Evolutionary conservation across 2,113 vertebrate genomes (phyloP).

Genomic region (Seriola rivoliana): DNA sequence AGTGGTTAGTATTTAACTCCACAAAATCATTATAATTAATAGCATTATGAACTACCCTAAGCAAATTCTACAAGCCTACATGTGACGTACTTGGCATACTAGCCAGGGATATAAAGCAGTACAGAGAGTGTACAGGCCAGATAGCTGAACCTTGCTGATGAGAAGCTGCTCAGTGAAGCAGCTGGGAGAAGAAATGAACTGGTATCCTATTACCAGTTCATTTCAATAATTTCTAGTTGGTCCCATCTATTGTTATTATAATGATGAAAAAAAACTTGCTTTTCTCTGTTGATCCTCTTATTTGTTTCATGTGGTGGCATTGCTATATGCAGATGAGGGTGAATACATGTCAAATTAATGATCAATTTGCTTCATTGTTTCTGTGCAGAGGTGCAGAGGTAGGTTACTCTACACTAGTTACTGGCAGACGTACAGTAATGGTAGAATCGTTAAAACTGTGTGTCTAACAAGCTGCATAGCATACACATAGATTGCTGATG

Average conservation of each 20-base stretch:
- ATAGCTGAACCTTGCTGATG: conserved; percentile 19
- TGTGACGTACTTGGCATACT: conserved; percentile 31
- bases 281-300: conserved; percentile 31
- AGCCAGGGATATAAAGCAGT: conserved; percentile 26
- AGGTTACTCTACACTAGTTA: conserved; percentile 34
- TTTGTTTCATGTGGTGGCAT: conserved; percentile 46
- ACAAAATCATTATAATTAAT: conserved; percentile 1
- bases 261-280: conserved; percentile 20
- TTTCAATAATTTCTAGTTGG: not conserved
- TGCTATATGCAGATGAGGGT: conserved; percentile 30
- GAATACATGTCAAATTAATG: conserved; percentile 48
- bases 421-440: conserved; percentile 46
- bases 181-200: conserved; percentile 38
- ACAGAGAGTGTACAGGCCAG: conserved; percentile 1
- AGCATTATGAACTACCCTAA: not conserved
- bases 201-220: not conserved
- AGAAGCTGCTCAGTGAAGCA: conserved; percentile 38
- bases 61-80: conserved; percentile 19
- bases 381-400: conserved; percentile 17
- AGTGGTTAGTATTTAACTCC: conserved; percentile 19
- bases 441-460: conserved; percentile 54
- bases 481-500: conserved; percentile 57
- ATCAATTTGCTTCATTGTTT: conserved; percentile 61
- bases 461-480: conserved; percentile 60
- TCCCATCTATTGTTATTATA: conserved; percentile 25